Evolutionary conservation across 1,140 invertebrate species (phyloP).

Genomic region (Anthonomus grandis): DNA sequence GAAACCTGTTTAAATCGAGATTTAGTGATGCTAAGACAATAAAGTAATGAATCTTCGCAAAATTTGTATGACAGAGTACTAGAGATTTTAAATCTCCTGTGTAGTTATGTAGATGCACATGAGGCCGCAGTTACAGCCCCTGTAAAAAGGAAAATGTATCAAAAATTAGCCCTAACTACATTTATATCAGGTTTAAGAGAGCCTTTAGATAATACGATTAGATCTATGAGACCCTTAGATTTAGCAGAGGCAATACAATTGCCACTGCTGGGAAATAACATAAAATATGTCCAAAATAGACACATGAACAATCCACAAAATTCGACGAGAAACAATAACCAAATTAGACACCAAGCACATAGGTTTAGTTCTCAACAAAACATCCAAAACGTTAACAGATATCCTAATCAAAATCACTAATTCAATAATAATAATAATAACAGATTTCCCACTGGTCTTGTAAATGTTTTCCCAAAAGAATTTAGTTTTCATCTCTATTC

Average conservation of each 20-base stretch:
- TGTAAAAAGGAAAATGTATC: slow-evolving; percentile 4
- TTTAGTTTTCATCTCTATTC: too few species aligned
- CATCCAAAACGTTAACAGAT: too few species aligned
- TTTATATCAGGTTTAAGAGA: slow-evolving; percentile 17
- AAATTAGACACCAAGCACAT: too few species aligned
- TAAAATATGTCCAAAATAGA: slow-evolving; percentile 24
- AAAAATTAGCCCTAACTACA: slow-evolving; percentile 16
- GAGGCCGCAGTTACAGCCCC: not conserved
- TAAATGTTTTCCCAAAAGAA: too few species aligned
- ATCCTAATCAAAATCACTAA: too few species aligned
- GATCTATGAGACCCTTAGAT: slow-evolving; percentile 7
- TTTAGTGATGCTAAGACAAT: slow-evolving; percentile 18
- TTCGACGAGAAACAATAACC: too few species aligned
- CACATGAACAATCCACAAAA: too few species aligned
- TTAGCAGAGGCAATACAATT: slow-evolving; percentile 12
- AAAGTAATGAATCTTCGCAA: slow-evolving; percentile 7
- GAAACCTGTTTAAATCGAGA: slow-evolving; percentile 25
- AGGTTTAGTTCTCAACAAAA: too few species aligned
- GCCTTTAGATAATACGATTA: slow-evolving; percentile 4
- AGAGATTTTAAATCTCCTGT: slow-evolving; percentile 9
- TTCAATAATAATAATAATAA: too few species aligned
- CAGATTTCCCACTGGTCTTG: too few species aligned
- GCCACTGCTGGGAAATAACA: slow-evolving; percentile 9
- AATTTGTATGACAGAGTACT: slow-evolving; percentile 12
- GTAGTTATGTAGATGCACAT: slow-evolving; percentile 5